These are phyloP conservation scores for Halcyon malimbica DNA, from an alignment of 2,113 vertebrate species.

Conservation along the genomic window DNA sequence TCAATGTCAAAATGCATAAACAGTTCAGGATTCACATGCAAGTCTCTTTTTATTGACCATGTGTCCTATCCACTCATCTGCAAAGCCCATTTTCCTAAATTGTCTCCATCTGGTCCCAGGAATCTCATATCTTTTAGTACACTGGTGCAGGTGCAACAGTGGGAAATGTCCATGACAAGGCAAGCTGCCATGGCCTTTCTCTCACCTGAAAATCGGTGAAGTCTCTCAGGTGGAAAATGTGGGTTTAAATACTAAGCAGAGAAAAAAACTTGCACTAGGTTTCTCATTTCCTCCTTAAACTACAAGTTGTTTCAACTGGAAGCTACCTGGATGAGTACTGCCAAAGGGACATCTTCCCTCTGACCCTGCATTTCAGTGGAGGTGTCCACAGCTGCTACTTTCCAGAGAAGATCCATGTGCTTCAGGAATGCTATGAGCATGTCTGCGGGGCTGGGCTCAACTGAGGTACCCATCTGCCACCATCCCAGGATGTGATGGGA, in stretches of 20 bases:
- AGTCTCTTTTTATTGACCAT: background rate
- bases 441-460: background rate
- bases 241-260: background rate
- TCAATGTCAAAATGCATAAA: background rate
- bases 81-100: background rate
- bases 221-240: background rate
- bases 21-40: background rate
- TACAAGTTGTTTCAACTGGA: background rate
- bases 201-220: background rate
- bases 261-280: background rate
- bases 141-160: background rate
- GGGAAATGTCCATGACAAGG: background rate
- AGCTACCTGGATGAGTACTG: background rate
- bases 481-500: rapidly evolving
- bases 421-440: background rate
- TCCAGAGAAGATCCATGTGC: background rate
- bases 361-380: background rate
- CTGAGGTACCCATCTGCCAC: rapidly evolving
- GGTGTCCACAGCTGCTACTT: background rate
- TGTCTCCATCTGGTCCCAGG: background rate
- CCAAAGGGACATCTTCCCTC: background rate
- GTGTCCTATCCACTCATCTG: background rate
- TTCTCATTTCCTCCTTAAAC: background rate
- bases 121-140: background rate
- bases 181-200: background rate